Conservation (phyloP, 2,888 invertebrate genomes). For the Halictus ligatus region DNA sequence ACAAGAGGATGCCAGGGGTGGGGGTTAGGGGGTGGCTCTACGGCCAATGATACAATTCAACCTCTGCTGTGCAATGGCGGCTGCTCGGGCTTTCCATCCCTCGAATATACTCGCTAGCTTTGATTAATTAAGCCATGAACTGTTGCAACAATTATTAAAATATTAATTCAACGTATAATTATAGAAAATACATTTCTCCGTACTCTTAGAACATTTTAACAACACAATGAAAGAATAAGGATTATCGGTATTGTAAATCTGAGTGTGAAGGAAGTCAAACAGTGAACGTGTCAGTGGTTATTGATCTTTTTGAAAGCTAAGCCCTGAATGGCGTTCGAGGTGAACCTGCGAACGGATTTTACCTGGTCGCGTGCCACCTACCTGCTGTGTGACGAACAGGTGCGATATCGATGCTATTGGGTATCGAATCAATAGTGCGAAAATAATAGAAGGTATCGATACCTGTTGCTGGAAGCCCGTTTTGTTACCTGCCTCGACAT, state of each 20-base stretch:
- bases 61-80: conserved; percentile 65
- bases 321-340: conserved; percentile 41
- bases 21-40: conserved; percentile 66
- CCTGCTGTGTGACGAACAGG: conserved; percentile 73
- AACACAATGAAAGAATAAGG: neutral
- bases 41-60: conserved; percentile 59
- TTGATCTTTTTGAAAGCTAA: conserved; percentile 48
- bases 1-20: conserved; percentile 56
- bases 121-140: conserved; percentile 37
- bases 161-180: neutral
- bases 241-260: neutral
- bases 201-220: neutral
- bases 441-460: conserved; percentile 70
- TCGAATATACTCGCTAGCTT: conserved; percentile 34
- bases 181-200: neutral
- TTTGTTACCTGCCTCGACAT: conserved; percentile 64
- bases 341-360: conserved; percentile 66
- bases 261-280: neutral
- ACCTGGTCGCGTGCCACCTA: conserved; percentile 76
- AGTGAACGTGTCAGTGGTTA: conserved; percentile 42
- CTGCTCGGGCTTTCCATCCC: conserved; percentile 40
- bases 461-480: conserved; percentile 71
- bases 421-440: conserved; percentile 76
- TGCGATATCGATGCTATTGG: conserved; percentile 73
- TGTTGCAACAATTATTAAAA: neutral